Evolutionary conservation across 2,797 vertebrate genomes (phyloP).

Genomic region (Dendrocincla fuliginosa): DNA sequence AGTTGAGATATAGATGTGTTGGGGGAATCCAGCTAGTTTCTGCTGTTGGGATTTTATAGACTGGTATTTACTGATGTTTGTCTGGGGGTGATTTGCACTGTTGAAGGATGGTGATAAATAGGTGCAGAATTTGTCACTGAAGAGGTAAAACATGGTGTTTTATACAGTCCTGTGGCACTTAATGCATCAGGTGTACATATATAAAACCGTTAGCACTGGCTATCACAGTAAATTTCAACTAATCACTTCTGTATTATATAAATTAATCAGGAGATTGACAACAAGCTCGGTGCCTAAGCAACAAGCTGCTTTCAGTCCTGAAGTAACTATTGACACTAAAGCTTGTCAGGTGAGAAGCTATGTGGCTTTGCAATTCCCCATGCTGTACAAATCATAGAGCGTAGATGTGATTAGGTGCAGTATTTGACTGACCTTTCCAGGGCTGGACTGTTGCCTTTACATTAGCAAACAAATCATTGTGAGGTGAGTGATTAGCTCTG

Average conservation of each 20-base stretch:
- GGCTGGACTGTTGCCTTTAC: neutral
- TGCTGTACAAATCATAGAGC: neutral
- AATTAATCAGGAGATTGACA: neutral
- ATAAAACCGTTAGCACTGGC: neutral
- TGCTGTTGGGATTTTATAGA: neutral
- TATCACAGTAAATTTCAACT: neutral
- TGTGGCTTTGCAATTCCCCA: neutral
- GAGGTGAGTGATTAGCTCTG: neutral
- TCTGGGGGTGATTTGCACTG: neutral
- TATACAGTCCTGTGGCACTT: neutral
- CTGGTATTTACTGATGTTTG: neutral
- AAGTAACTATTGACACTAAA: neutral
- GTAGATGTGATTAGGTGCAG: neutral
- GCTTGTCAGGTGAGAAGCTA: neutral
- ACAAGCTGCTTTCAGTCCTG: neutral
- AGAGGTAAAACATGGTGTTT: neutral
- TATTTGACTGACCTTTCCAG: slow-evolving; percentile 25
- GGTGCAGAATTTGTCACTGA: neutral
- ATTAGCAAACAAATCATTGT: slow-evolving; percentile 11
- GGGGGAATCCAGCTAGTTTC: neutral
- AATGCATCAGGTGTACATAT: neutral
- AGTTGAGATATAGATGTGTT: neutral
- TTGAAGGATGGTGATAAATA: neutral
- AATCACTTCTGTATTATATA: neutral
- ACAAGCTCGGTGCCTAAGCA: neutral